Percentiles rank a stretch among this genome's conserved stretches.
Evolutionary conservation across 2,797 vertebrate species (phyloP).

Genomic region (Moxostoma hubbsi): DNA sequence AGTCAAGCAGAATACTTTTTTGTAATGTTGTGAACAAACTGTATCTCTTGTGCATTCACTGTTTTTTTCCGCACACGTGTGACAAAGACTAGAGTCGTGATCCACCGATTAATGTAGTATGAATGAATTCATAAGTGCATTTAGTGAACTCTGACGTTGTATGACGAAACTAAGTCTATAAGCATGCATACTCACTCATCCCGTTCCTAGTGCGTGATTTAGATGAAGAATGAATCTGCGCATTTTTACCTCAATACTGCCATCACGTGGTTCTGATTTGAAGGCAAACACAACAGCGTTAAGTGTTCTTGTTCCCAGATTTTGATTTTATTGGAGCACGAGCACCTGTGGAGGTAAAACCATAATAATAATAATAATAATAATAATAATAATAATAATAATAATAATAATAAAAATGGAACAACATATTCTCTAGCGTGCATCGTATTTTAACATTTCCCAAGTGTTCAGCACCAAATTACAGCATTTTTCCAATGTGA

Average conservation of each 20-base stretch:
- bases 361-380: too few relatives aligned
- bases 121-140: slow-evolving; percentile 46
- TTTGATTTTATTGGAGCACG: neutral
- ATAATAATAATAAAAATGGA: too few relatives aligned
- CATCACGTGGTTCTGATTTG: slow-evolving; percentile 69
- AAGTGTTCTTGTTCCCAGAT: too few relatives aligned
- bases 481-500: too few relatives aligned
- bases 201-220: slow-evolving; percentile 52
- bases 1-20: neutral
- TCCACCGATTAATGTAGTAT: neutral
- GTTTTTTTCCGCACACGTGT: neutral
- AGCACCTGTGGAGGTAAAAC: too few relatives aligned
- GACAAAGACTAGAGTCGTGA: slow-evolving; percentile 28
- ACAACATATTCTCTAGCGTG: too few relatives aligned
- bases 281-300: neutral
- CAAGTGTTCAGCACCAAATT: too few relatives aligned
- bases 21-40: neutral
- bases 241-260: slow-evolving; percentile 67
- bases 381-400: too few relatives aligned
- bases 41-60: neutral
- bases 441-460: too few relatives aligned
- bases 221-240: slow-evolving; percentile 54
- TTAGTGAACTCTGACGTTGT: slow-evolving; percentile 73
- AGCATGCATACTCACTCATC: slow-evolving; percentile 53
- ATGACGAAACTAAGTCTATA: slow-evolving; percentile 71